These are phyloP conservation scores for Formica selysi DNA, from an alignment of 1,140 invertebrate species.

Conservation along the genomic window DNA sequence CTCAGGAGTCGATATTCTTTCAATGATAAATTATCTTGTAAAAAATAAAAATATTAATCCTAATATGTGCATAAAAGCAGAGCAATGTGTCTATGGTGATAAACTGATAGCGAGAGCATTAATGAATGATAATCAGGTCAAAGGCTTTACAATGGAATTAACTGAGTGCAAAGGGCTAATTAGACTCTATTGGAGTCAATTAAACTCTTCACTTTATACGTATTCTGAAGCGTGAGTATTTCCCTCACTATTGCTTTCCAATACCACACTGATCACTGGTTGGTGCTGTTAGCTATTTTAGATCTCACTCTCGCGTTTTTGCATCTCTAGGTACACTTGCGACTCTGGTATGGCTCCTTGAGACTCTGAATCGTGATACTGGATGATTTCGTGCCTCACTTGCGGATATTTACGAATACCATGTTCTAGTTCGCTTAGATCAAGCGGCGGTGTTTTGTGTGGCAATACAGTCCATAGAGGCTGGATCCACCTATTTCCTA, in stretches of 20 bases:
- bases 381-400: constrained; percentile 71
- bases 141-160: constrained; percentile 14
- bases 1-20: not conserved
- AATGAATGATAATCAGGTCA: not conserved
- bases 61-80: not conserved
- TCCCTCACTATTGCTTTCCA: not conserved
- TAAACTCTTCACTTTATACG: constrained; percentile 26
- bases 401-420: constrained; percentile 77
- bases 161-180: constrained; percentile 38
- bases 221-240: constrained; percentile 17
- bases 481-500: constrained; percentile 93
- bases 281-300: constrained; percentile 82
- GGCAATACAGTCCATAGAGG: constrained; percentile 94
- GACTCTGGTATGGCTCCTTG: constrained; percentile 74
- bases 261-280: constrained; percentile 1
- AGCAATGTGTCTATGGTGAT: not conserved
- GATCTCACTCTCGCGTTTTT: constrained; percentile 94
- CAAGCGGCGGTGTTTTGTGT: constrained; percentile 93
- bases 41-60: constrained; percentile 9
- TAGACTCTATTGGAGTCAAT: constrained; percentile 48
- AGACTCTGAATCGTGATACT: constrained; percentile 80
- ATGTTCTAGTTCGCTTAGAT: constrained; percentile 91
- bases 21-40: not conserved
- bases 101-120: not conserved
- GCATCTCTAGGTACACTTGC: constrained; percentile 91